These are phyloP conservation scores for Saccopteryx bilineata DNA, from an alignment of 2,113 vertebrate genomes.

Conservation along the genomic window DNA sequence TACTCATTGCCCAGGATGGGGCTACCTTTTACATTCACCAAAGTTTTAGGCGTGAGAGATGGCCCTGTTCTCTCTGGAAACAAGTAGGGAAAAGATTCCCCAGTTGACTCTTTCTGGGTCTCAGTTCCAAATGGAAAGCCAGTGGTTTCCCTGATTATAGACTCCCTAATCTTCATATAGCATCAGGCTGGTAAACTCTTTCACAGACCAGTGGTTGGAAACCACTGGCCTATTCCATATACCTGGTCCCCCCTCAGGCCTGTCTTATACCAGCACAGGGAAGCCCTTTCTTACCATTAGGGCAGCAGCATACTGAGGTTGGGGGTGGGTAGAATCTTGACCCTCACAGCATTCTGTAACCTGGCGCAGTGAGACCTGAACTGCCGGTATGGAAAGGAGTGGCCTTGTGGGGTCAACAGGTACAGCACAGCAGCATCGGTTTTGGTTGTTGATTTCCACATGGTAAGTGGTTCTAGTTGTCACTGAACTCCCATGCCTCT, in stretches of 20 bases:
- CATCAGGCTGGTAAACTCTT: too few species aligned
- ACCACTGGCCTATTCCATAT: neutral
- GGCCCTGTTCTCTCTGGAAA: neutral
- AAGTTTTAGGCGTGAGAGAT: neutral
- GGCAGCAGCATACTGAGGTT: neutral
- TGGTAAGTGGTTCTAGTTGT: neutral
- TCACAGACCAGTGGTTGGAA: too few species aligned
- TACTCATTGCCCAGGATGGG: neutral
- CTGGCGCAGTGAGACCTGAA: neutral
- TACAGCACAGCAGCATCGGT: neutral
- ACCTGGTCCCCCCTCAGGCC: neutral
- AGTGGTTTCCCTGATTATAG: too few species aligned
- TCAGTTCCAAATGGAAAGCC: neutral
- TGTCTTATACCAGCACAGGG: neutral
- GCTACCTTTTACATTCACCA: neutral
- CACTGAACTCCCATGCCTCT: neutral
- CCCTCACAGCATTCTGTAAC: neutral
- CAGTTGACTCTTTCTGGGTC: neutral
- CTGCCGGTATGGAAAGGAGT: neutral
- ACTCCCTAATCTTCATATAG: too few species aligned
- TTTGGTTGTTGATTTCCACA: neutral
- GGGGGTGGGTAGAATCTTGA: neutral
- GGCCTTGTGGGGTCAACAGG: neutral
- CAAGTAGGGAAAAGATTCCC: conserved; percentile 2
- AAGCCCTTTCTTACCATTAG: neutral